phyloP scores from a whole-genome alignment of 2,888 invertebrate species.

The Heliconius sara region DNA sequence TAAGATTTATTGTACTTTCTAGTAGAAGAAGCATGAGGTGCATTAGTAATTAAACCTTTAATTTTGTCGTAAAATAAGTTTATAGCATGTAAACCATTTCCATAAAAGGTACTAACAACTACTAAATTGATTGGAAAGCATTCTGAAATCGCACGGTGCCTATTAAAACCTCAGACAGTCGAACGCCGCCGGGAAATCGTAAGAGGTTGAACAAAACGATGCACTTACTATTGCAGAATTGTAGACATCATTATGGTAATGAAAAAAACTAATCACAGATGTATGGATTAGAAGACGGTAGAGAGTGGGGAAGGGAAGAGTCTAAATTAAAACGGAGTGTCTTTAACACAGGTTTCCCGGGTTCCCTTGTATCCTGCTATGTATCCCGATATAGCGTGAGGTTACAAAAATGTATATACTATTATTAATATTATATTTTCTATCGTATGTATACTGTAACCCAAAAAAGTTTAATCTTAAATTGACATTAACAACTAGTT shows the following conservation, averaged over 20 bases:
- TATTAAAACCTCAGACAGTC: slow-evolving; percentile 49
- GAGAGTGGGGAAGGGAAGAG: no score
- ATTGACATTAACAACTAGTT: no score
- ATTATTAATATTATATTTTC: no score
- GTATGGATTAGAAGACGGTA: not conserved
- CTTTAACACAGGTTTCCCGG: no score
- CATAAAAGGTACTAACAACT: slow-evolving; percentile 31
- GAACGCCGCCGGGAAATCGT: slow-evolving; percentile 40
- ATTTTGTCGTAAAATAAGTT: not conserved
- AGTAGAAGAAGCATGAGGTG: not conserved
- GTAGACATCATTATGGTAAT: not conserved
- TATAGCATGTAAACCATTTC: slow-evolving; percentile 33
- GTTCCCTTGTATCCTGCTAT: no score
- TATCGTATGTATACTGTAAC: no score
- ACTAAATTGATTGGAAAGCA: slow-evolving; percentile 46
- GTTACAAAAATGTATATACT: no score
- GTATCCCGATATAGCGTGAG: no score
- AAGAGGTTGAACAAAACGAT: slow-evolving; percentile 36
- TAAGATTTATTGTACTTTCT: no score
- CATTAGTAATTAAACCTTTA: not conserved
- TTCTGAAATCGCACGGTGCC: slow-evolving; percentile 41
- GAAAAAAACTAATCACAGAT: not conserved
- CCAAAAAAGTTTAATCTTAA: no score
- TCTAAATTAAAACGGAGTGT: no score
- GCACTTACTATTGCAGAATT: slow-evolving; percentile 14